Conservation (phyloP, 2,888 invertebrate genomes). For the Amiota communis region DNA sequence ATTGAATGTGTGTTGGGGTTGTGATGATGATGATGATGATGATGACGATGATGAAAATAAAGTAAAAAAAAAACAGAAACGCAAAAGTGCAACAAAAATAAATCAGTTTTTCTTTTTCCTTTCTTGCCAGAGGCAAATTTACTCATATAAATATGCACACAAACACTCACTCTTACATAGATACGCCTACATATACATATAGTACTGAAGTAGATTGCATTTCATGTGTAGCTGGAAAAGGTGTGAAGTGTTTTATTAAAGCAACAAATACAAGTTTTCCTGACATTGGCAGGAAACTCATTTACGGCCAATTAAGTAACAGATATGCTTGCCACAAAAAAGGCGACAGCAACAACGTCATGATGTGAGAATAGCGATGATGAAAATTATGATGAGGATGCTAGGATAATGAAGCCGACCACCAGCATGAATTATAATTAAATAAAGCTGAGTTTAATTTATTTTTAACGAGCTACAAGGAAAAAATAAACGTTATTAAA, state of each 20-base stretch:
- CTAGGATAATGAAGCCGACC: neutral
- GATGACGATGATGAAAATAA: too few relatives aligned
- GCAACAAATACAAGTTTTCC: neutral
- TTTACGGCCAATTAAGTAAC: slow-evolving; percentile 52
- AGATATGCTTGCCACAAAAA: neutral
- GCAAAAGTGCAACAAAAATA: too few relatives aligned
- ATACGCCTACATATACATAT: neutral
- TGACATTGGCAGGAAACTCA: slow-evolving; percentile 45
- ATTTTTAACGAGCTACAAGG: slow-evolving; percentile 40
- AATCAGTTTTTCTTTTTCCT: too few relatives aligned
- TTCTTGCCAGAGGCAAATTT: neutral
- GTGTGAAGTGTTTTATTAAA: slow-evolving; percentile 10
- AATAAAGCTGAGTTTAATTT: slow-evolving; percentile 30
- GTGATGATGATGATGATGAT: too few relatives aligned
- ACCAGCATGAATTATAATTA: slow-evolving; percentile 30
- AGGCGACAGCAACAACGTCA: neutral
- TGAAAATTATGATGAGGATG: neutral
- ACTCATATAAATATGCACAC: neutral
- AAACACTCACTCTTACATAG: neutral
- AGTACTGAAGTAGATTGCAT: too few relatives aligned
- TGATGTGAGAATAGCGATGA: neutral
- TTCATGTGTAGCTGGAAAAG: too few relatives aligned
- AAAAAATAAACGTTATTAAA: slow-evolving; percentile 22
- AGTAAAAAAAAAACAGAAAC: too few relatives aligned
- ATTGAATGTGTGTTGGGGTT: too few relatives aligned